These are phyloP conservation scores for Ptilorrhoa leucosticta DNA, from an alignment of 2,113 vertebrate genomes.

Conservation along the genomic window DNA sequence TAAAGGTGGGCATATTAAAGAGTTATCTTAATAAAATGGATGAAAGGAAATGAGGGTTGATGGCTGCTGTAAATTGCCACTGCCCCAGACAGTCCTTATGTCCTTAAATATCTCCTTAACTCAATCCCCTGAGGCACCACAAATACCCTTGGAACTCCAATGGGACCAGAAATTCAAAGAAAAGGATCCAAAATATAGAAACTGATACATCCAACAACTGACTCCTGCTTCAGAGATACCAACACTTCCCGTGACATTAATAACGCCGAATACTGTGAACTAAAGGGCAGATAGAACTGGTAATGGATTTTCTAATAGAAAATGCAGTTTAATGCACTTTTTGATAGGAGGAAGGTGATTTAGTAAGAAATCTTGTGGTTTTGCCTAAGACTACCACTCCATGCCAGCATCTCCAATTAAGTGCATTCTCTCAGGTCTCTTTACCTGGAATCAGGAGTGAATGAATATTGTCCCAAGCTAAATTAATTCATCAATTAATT, in stretches of 20 bases:
- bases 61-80: neutral
- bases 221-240: neutral
- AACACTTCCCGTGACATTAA: neutral
- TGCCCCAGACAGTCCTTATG: neutral
- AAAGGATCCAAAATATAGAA: neutral
- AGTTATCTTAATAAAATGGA: neutral
- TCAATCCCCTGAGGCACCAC: neutral
- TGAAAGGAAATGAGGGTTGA: neutral
- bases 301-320: neutral
- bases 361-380: neutral
- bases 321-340: neutral
- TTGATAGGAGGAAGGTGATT: neutral
- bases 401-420: neutral
- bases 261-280: neutral
- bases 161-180: neutral
- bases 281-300: neutral
- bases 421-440: neutral
- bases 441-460: neutral
- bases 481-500: neutral
- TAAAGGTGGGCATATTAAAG: neutral
- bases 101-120: neutral
- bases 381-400: neutral
- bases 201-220: fast-evolving
- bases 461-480: neutral
- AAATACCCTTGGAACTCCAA: neutral